Base-by-base conservation (phyloP, 1,140 invertebrate species). In the Ladona fulva region DNA sequence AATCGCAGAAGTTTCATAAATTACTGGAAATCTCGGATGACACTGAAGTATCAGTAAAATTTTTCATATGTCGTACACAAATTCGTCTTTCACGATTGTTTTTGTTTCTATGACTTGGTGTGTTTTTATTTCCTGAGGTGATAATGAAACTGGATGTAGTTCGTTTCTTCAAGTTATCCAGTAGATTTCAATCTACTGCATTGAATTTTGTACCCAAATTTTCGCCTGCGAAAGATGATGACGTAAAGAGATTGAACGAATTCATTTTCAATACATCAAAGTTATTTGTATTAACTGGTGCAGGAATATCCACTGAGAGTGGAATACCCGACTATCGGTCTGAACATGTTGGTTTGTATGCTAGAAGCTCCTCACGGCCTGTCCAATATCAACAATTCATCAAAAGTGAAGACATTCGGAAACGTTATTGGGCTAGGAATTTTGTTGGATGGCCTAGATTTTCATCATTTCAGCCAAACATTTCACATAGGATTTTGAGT, bases 281-380 rank as follows among this genome's bases (percentile, higher is more conserved):
- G 82, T 85, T 94, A 25, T 85, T 95, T 74, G 87, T 96, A 74
- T 81, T 98, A 75, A 97, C 95, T 74, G 97, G 97, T 44, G 97
- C 97, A 80, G 97, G 97, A 77, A 91, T 99, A 81, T 99, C 97
- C 25, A 99, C 97, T 19, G 97, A 98, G 90, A 90, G 89, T 86
- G 97, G 97, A 79, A 96, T 97, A 82, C 95, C 95, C 24, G 95
- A 98, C 85, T 99, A 99, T 83, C 89, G 97, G 80, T 98, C 96
- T 0, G 93, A 94, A 86, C 92, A 90, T 78, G 96, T 98, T 24
- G 97, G 97, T 0, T 86, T 98, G 24, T 99, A 97, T 86, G 94
- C 95, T 6, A 89, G 92, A 3, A 94, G 89, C 78, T 91, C 91
- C 81, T 91, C 91, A 79, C 91, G 92, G 82, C 97, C 97, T 0